phyloP scores from a whole-genome alignment of 2,888 invertebrate species.

The Hoplodrina blanda region DNA sequence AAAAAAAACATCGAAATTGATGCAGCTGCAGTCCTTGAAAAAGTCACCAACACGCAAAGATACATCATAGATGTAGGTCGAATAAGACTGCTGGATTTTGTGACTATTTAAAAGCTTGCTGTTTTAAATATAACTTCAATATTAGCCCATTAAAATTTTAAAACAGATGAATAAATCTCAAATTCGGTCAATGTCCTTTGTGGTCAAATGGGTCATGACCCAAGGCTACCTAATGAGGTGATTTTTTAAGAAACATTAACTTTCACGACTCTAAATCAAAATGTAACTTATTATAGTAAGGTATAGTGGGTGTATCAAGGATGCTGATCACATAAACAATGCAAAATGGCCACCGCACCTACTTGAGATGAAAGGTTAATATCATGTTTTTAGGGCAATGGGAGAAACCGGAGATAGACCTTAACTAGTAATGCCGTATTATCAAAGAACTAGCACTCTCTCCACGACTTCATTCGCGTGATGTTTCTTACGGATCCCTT shows the following conservation, averaged over 20 bases:
- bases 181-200: conserved; percentile 13
- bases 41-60: too few relatives aligned
- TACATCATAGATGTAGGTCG: too few relatives aligned
- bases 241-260: neutral
- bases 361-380: conserved; percentile 52
- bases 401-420: conserved; percentile 20
- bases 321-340: conserved; percentile 37
- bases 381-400: conserved; percentile 39
- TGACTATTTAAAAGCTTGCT: too few relatives aligned
- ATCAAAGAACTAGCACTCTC: neutral
- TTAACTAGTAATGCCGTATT: neutral
- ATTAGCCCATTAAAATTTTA: conserved; percentile 13
- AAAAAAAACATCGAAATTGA: neutral
- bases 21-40: too few relatives aligned
- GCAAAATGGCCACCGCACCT: conserved; percentile 38
- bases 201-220: neutral
- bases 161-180: neutral
- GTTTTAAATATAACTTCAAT: neutral
- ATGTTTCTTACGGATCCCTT: too few relatives aligned
- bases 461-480: too few relatives aligned
- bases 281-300: conserved; percentile 8
- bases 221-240: conserved; percentile 23
- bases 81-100: too few relatives aligned
- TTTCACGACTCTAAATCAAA: conserved; percentile 33
- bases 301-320: conserved; percentile 50